Evolutionary conservation across 2,888 invertebrate species (phyloP), one percentile per base, ranked within the genome.

Genomic region (Eristalis arbustorum): DNA sequence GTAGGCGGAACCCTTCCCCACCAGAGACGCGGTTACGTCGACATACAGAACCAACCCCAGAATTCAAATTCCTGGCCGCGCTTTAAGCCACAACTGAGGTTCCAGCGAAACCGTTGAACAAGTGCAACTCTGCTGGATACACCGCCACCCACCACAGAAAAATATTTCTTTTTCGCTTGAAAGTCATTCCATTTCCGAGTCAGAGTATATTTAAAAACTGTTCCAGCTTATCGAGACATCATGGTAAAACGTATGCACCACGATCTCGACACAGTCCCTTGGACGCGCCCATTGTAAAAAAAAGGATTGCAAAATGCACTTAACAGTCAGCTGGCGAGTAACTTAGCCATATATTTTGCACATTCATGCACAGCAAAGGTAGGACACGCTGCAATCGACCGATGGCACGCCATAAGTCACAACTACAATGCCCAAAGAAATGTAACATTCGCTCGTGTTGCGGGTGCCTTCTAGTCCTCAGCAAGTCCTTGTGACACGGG

Each of bases 351-450:
- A 87, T 74, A 87, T 82, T 78, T 82, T 87, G 82, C 83, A 83
- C 87, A 82, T 79, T 67, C 87, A 87, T 79, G 75, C 83, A 79
- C 67, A 67, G 64, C 66, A 78, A 62, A 67, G 73, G 77, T 71
- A 69, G 81, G 71, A 57, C 31, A 76, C 57, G 31, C 68, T 11
- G 64, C 63, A 85, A 66, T 67, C 72, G 83, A 83, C 71, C 78
- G 83, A 87, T 87, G 87, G 83, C 87, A 87, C 82, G 67, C 68
- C 74, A 87, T 87, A 83, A 87, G 78, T 87, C 83, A 87, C 74
- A 75, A 69, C 42, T 75, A 83, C 74, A 81, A 63, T 69, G 68
- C 40, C 28, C 40, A 25, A 34, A 11, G 28, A n/a, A 49, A 42
- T 4, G 23, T 31, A 49, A 34, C 62, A 40, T 37, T 64, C 18